Conservation (phyloP, 2,113 vertebrate species). For the Pseudopipra pipra region DNA sequence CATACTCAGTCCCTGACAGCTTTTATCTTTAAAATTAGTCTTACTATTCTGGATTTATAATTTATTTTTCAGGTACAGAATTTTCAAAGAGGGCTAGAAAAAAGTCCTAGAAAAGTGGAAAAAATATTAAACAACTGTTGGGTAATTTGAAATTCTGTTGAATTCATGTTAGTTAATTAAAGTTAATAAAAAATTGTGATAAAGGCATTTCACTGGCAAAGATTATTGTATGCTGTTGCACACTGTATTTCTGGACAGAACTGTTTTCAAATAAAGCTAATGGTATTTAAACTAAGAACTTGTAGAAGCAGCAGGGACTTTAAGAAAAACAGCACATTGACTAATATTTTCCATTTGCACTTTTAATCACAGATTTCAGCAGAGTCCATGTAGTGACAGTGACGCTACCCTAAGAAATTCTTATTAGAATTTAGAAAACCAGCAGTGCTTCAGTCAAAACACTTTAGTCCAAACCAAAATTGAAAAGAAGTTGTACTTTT, state of each 20-base stretch:
- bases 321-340: constrained; percentile 11
- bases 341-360: constrained; percentile 46
- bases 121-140: neutral
- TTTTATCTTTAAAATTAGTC: neutral
- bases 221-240: neutral
- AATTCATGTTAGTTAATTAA: neutral
- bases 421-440: constrained; percentile 59
- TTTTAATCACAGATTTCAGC: constrained; percentile 49
- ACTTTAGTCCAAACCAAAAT: neutral
- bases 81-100: neutral
- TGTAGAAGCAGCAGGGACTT: constrained; percentile 7
- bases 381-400: constrained; percentile 26
- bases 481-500: neutral
- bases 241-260: constrained; percentile 26
- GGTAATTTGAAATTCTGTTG: neutral
- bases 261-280: constrained; percentile 57
- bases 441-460: constrained; percentile 42
- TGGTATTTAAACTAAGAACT: constrained; percentile 68
- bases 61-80: neutral
- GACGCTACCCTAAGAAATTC: constrained; percentile 34
- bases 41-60: neutral
- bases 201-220: neutral
- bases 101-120: neutral
- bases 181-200: neutral
- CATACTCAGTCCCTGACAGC: neutral